Evolutionary conservation across 2,113 vertebrate species (phyloP).

Genomic region (Bucco capensis): DNA sequence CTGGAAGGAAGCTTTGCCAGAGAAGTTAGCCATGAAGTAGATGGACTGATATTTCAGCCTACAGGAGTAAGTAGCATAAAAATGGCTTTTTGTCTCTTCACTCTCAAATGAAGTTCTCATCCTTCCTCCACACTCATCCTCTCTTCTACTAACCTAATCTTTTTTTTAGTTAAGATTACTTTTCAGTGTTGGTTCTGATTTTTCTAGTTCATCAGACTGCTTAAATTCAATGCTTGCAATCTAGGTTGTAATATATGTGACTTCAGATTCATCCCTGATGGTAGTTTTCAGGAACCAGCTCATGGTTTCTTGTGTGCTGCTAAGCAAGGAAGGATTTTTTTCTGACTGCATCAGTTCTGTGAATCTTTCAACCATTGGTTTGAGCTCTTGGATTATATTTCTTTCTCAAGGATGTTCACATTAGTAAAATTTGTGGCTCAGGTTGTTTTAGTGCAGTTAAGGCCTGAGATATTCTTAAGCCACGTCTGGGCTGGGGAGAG

Average conservation of each 20-base stretch:
- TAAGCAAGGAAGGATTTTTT: background rate
- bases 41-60: constrained; percentile 97
- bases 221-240: background rate
- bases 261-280: background rate
- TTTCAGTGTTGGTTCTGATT: background rate
- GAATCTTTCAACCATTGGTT: background rate
- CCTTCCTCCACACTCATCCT: background rate
- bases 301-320: background rate
- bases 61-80: constrained; percentile 84
- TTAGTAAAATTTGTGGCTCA: background rate
- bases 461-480: too few species aligned
- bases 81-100: background rate
- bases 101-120: background rate
- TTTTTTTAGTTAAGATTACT: background rate
- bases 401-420: background rate
- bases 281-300: background rate
- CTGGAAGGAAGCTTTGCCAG: constrained; percentile 96
- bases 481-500: background rate
- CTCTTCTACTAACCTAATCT: background rate
- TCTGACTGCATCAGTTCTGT: background rate
- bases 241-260: background rate
- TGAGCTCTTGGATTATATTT: background rate
- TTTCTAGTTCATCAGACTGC: background rate
- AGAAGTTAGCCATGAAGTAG: constrained; percentile 97
- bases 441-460: background rate